These are phyloP conservation scores for Monoplex corrugatus DNA, from an alignment of 2,888 invertebrate genomes.

Conservation along the genomic window DNA sequence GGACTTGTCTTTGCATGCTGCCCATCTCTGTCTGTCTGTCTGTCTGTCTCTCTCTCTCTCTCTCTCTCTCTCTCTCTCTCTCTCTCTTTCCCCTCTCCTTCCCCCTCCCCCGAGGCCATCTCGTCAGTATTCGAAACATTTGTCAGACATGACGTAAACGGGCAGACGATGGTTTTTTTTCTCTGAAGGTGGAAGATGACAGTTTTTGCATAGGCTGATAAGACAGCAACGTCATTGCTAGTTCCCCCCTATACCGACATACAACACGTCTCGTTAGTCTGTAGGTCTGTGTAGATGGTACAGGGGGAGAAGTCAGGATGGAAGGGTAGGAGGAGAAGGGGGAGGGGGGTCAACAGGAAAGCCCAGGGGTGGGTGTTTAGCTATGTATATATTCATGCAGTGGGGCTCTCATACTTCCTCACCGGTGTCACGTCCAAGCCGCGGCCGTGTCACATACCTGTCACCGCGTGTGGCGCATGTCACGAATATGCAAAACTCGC, in stretches of 20 bases:
- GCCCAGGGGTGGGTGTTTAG: not conserved
- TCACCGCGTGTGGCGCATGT: not conserved
- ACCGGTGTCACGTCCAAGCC: not conserved
- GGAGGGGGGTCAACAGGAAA: not conserved
- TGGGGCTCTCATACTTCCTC: not conserved
- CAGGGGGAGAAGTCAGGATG: not conserved
- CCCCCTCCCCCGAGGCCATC: not conserved
- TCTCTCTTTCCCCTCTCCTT: not conserved
- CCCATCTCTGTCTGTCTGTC: no score
- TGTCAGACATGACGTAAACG: not conserved
- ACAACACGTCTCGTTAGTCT: no score
- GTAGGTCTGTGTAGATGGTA: no score
- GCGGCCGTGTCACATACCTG: not conserved
- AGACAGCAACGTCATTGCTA: no score
- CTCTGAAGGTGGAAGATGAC: not conserved
- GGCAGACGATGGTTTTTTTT: not conserved
- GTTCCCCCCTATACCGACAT: no score
- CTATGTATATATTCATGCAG: conserved; percentile 10
- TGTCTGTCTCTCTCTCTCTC: not conserved
- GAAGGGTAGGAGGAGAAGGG: no score
- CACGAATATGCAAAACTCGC: not conserved
- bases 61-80: not conserved
- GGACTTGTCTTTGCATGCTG: no score
- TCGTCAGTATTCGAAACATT: not conserved
- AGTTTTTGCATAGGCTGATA: no score